These are phyloP conservation scores for Probosciger aterrimus DNA, from an alignment of 2,113 vertebrate genomes.

Conservation along the genomic window DNA sequence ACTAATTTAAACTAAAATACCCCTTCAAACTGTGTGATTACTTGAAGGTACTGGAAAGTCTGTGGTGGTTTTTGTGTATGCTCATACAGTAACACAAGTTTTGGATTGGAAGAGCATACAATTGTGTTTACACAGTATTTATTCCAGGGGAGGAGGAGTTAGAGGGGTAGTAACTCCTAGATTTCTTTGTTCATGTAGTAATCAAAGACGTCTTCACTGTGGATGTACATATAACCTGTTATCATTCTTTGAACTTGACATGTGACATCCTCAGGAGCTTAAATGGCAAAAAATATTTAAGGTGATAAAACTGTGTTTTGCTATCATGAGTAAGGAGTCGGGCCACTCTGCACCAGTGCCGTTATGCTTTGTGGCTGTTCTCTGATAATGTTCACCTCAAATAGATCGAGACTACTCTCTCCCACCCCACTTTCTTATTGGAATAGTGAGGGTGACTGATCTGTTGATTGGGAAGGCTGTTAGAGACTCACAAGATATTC, in stretches of 20 bases:
- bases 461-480: not conserved
- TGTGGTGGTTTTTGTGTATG: not conserved
- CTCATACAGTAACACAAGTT: not conserved
- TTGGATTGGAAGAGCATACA: not conserved
- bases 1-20: not conserved
- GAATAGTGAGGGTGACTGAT: not conserved
- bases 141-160: not conserved
- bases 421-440: not conserved
- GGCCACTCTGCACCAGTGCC: not conserved
- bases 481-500: not conserved
- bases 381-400: not conserved
- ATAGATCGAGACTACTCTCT: not conserved
- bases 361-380: not conserved
- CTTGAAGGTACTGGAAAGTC: not conserved
- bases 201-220: not conserved
- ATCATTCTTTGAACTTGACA: not conserved
- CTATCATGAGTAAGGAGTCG: not conserved
- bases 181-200: not conserved
- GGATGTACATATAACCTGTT: not conserved
- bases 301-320: not conserved
- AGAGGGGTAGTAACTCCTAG: not conserved
- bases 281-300: not conserved
- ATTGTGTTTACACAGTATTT: not conserved
- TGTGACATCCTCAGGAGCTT: not conserved
- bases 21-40: not conserved